Evolutionary conservation across 2,888 invertebrate species (phyloP), one percentile per base, ranked within the genome.

Genomic region (Venusia cambrica): DNA sequence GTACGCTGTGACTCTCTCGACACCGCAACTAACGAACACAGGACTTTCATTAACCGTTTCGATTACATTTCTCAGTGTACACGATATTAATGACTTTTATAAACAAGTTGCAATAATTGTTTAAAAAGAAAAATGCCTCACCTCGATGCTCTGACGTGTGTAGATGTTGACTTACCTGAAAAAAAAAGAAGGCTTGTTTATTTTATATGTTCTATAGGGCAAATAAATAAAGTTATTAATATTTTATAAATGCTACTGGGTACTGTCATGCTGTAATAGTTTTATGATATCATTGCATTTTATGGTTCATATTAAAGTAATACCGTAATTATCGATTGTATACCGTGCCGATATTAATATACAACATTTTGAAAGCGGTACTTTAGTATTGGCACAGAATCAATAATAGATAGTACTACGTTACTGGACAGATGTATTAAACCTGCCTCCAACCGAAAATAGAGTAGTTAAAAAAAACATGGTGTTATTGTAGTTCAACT

Each of bases 11-110:
- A 34, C 22, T 39, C 49, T 60, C 65, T 65, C 64, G 61, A 57
- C 63, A 51, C 54, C 38, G 54, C 49, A 50, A 8, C 71, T 76
- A 76, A 75, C 73, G 76, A 79, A 75, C 68, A 51, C 35, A 32
- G 56, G 57, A 61, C 64, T 70, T 73, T 71, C 67, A 73, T 76
- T 73, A 68, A 64, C 57, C 50, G 63, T 39, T 38, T 74, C 70
- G 73, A 78, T 78, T 78, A 69, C 67, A 57, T 61, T 66, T 65
- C 48, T 53, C 57, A 48, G 54, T 63, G 60, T 61, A 60, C 58
- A 53, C 55, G 50, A 62, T 73, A 74, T 77, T 72, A 74, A 79
- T 74, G 68, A 73, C 62, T 70, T 75, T 75, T 68, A 70, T 65
- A 62, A 73, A 73, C 67, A 68, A 71, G 57, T 66, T 62, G 54